Evolutionary conservation across 2,888 invertebrate species (phyloP).

Genomic region (Ceramica pisi): DNA sequence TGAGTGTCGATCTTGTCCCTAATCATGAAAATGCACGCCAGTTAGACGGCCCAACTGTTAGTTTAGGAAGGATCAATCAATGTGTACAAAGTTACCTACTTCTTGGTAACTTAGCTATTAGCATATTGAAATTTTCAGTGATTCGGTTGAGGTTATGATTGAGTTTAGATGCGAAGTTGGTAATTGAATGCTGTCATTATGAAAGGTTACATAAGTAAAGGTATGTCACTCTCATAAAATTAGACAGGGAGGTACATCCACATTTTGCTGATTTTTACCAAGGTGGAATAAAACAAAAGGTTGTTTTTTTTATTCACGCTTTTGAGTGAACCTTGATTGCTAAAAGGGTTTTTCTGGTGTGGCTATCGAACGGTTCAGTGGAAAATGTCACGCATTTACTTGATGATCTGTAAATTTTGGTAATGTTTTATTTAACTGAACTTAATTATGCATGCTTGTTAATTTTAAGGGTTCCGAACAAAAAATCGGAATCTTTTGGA

Average conservation of each 20-base stretch:
- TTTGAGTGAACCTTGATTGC: slow-evolving; percentile 34
- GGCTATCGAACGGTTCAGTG: neutral
- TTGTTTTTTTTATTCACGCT: slow-evolving; percentile 6
- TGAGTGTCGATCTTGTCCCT: slow-evolving; percentile 36
- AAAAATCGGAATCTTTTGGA: too few species aligned
- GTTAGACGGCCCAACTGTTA: slow-evolving; percentile 45
- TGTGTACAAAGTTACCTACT: slow-evolving; percentile 45
- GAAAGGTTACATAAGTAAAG: neutral
- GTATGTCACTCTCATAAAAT: neutral
- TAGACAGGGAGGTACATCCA: neutral
- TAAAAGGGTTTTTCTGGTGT: slow-evolving; percentile 16
- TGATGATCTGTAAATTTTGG: too few species aligned
- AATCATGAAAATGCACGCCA: slow-evolving; percentile 50
- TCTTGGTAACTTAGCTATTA: slow-evolving; percentile 42
- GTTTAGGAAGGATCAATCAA: slow-evolving; percentile 61
- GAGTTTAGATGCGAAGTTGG: slow-evolving; percentile 19
- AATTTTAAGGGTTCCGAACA: too few species aligned
- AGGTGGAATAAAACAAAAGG: slow-evolving; percentile 1
- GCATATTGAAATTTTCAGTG: slow-evolving; percentile 40
- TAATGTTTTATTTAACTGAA: too few species aligned
- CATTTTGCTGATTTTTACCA: neutral
- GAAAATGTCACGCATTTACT: neutral
- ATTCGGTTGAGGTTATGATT: slow-evolving; percentile 37
- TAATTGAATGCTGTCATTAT: slow-evolving; percentile 22
- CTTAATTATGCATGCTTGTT: too few species aligned